phyloP scores from a whole-genome alignment of 35 echinoderm and acorn worm genomes.

The Lytechinus pictus region DNA sequence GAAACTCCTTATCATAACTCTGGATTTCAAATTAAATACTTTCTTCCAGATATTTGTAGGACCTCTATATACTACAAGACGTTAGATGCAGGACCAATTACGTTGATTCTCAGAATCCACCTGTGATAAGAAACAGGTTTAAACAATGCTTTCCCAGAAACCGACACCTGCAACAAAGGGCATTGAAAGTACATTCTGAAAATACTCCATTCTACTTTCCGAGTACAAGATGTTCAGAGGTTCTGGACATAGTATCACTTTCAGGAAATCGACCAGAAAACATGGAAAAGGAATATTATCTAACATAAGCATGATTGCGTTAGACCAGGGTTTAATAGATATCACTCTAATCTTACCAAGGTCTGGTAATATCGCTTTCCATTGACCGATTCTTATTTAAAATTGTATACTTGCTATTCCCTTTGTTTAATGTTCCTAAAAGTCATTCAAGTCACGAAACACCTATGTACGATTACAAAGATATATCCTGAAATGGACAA shows the following conservation, averaged over 20 bases:
- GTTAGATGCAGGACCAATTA: neutral
- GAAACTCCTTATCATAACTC: neutral
- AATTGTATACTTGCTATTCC: no score
- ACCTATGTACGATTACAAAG: no score
- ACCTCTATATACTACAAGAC: neutral
- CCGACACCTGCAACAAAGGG: neutral
- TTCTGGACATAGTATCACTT: neutral
- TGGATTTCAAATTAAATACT: neutral
- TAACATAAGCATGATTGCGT: no score
- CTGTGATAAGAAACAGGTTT: neutral
- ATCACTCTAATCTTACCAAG: no score
- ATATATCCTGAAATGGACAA: no score
- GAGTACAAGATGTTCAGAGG: neutral
- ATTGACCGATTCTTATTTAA: no score
- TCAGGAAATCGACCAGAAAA: no score
- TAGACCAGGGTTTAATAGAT: no score
- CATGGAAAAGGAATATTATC: no score
- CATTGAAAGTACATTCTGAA: neutral
- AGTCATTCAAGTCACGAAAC: no score
- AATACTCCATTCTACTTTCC: neutral
- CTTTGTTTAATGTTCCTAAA: no score
- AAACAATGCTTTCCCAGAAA: neutral
- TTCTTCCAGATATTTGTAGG: neutral
- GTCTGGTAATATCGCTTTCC: no score
- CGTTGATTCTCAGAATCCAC: neutral